A percentile compares a stretch with the other conserved stretches of the same genome.
phyloP scores from a whole-genome alignment of 2,113 vertebrate species.

The Otocyon megalotis region DNA sequence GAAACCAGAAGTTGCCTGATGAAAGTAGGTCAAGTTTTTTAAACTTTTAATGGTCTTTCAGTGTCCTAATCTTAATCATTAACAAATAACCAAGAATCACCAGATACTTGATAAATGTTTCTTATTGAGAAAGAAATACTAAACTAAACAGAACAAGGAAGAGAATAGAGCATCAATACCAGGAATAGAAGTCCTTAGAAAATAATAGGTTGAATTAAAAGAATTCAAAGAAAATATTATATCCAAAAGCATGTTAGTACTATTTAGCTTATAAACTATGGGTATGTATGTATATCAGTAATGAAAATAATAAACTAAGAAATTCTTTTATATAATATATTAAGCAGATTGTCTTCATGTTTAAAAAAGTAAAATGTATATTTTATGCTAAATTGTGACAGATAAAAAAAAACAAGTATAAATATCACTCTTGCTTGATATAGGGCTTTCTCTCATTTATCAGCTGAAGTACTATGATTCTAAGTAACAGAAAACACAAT shows the following conservation, averaged over 20 bases:
- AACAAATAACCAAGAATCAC: neutral
- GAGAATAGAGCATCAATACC: neutral
- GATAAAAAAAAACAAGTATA: slow-evolving; percentile 15
- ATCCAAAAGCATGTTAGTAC: neutral
- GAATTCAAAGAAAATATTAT: slow-evolving; percentile 19
- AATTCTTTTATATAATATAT: neutral
- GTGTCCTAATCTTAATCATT: neutral
- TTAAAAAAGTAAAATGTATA: neutral
- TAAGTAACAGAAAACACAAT: neutral
- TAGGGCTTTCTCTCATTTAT: neutral
- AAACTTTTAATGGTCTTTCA: neutral
- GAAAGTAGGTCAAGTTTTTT: neutral
- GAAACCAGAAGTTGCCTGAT: neutral
- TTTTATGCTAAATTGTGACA: neutral
- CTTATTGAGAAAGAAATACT: neutral
- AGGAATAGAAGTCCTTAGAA: neutral
- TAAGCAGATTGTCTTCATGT: neutral
- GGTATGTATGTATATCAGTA: neutral
- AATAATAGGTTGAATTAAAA: neutral
- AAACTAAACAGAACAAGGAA: neutral
- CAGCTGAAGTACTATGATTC: neutral
- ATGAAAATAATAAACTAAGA: neutral
- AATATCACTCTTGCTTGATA: neutral
- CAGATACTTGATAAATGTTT: neutral
- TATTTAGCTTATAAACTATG: neutral